Base-by-base conservation (phyloP, 2,797 vertebrate genomes). In the Protonibea diacanthus region DNA sequence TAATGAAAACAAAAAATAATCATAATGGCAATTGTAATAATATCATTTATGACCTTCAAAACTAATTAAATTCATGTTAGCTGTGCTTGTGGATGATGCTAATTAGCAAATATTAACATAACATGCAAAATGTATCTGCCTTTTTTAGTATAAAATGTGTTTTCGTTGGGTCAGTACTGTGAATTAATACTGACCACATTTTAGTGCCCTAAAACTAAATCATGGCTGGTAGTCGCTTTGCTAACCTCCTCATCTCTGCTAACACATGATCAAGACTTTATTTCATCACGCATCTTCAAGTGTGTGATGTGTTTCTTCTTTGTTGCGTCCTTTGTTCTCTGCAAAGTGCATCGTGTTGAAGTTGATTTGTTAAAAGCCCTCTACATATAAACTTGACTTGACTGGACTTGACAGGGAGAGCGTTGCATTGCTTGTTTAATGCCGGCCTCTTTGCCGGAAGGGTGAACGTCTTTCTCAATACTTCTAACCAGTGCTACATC, bases 361-460 rank as follows among this genome's bases (percentile, higher is more conserved):
- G 56, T 6, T 45, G 70, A 68, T 69, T 45, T 70, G 55, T 69
- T 78, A 23, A 47, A 60, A 70, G 45, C 6, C 0, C 11, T 56
- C 45, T 33, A 33, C 8, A 61, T 59, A 61, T 47, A 53, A 61
- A 74, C 74, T 25, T 76, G 80, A 85, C 58, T 63, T 81, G 80
- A 85, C 53, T 48, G 51, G 27, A 74, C 47, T 18, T 78, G 83
- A 86, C 78, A 82, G 59, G 25, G 3, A 66, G 64, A 18, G 64
- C 5, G 55, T 44, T 38, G 44, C 38, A 3, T 44, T 66, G 70
- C 69, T 15, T 62, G 56, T 65, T 74, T 55, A 38, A 84, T 44
- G 56, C 55, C 18, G 9, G 18, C 70, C 73, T 56, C 51, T 78
- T 74, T 48, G 58, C 62, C 15, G 2, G 21, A 25, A 51, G 78